Evolutionary conservation across 2,888 invertebrate species (phyloP).

Genomic region (Pachliopta kotzebuea): DNA sequence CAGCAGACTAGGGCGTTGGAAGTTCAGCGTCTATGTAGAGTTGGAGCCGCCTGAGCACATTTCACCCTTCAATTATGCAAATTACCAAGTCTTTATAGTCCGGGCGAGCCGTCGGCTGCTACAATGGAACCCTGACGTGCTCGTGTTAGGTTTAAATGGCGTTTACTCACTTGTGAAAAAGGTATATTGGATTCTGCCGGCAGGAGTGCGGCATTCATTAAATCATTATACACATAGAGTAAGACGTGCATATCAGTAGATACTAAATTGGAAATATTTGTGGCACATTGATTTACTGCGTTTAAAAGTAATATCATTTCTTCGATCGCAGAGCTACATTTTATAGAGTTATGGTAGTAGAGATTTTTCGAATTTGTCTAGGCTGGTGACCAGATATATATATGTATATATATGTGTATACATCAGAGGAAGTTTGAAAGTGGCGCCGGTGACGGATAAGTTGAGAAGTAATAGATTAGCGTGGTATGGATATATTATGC

Average conservation of each 20-base stretch:
- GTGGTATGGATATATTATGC: too few species aligned
- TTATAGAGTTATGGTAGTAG: too few species aligned
- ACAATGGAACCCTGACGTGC: conserved; percentile 15
- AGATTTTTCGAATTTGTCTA: too few species aligned
- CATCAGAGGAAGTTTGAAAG: too few species aligned
- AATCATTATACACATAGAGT: neutral
- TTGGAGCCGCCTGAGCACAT: conserved; percentile 19
- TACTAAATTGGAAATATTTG: too few species aligned
- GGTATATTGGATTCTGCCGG: conserved; percentile 22
- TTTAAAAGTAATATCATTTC: too few species aligned
- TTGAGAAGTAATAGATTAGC: too few species aligned
- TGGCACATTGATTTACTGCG: too few species aligned
- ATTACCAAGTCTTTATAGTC: conserved; percentile 28
- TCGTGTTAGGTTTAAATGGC: conserved; percentile 13
- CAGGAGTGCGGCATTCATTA: neutral
- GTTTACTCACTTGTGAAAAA: conserved; percentile 24
- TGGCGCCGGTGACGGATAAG: too few species aligned
- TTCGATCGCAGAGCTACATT: too few species aligned
- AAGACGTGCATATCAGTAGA: neutral
- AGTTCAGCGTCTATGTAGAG: conserved; percentile 23
- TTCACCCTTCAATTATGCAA: conserved; percentile 31
- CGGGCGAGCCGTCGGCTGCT: conserved; percentile 17
- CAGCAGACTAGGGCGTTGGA: conserved; percentile 12
- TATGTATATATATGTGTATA: too few species aligned
- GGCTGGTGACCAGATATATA: too few species aligned